Evolutionary conservation across 2,888 invertebrate genomes (phyloP).

Genomic region (Lepidonotus clava): DNA sequence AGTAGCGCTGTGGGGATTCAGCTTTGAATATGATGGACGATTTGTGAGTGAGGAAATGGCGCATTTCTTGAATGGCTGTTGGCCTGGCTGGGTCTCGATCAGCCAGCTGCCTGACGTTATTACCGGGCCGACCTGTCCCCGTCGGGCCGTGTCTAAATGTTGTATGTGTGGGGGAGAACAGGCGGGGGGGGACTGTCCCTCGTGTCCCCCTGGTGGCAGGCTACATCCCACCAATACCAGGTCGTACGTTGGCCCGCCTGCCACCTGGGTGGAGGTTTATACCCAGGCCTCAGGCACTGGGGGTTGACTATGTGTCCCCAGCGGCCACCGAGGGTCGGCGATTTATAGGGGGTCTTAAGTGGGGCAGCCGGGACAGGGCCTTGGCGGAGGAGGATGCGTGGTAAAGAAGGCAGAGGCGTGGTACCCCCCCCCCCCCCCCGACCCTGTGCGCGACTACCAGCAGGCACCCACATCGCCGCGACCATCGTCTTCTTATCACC

Average conservation of each 20-base stretch:
- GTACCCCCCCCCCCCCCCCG: background rate
- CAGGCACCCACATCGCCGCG: background rate
- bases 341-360: constrained; percentile 42
- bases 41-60: background rate
- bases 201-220: too few species aligned
- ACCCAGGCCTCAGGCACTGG: background rate
- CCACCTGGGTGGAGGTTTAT: constrained; percentile 9
- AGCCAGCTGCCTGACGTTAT: background rate
- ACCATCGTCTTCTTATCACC: constrained; percentile 34
- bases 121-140: background rate
- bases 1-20: too few species aligned
- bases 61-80: background rate
- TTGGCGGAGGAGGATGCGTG: background rate
- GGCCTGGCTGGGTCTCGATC: background rate
- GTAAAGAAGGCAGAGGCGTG: background rate
- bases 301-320: constrained; percentile 28
- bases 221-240: background rate
- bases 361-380: constrained; percentile 1
- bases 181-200: background rate
- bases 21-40: background rate
- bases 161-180: background rate
- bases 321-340: constrained; percentile 1
- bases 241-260: background rate
- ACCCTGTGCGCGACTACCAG: constrained; percentile 20
- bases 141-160: background rate